Evolutionary conservation across 2,797 vertebrate species (phyloP).

Genomic region (Lutjanus argentimaculatus): DNA sequence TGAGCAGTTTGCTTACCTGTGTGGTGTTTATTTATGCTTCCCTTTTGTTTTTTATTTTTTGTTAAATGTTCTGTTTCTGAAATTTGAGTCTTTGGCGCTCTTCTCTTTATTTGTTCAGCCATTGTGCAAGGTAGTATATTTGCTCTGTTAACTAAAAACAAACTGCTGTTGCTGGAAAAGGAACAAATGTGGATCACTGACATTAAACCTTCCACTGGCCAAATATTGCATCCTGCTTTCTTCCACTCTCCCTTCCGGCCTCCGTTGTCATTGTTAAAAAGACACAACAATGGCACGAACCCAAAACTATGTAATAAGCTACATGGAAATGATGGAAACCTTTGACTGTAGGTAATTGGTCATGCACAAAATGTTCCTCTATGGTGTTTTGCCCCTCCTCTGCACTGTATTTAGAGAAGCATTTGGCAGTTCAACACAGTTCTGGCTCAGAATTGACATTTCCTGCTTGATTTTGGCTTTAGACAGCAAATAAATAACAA

Average conservation of each 20-base stretch:
- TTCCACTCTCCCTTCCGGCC: background rate
- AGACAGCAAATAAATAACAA: background rate
- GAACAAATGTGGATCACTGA: background rate
- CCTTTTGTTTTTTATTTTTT: background rate
- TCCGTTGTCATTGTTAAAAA: background rate
- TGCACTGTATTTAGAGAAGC: background rate
- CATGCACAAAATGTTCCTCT: background rate
- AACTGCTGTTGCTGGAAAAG: background rate
- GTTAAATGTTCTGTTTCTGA: background rate
- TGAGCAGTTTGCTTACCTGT: background rate
- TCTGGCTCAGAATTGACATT: background rate
- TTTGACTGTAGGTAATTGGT: background rate
- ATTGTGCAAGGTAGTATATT: background rate
- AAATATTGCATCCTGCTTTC: conserved; percentile 5
- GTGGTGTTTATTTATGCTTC: background rate
- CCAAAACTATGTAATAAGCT: background rate
- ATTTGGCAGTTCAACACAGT: background rate
- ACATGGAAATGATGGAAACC: background rate
- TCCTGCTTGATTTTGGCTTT: background rate
- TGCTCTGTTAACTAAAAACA: background rate
- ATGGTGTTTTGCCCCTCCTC: background rate
- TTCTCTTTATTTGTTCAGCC: conserved; percentile 6
- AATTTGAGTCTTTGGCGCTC: background rate
- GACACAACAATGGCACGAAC: background rate
- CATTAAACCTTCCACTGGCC: conserved; percentile 1